These are phyloP conservation scores for Lycodopsis pacificus DNA, from an alignment of 2,797 vertebrate genomes.

Conservation along the genomic window DNA sequence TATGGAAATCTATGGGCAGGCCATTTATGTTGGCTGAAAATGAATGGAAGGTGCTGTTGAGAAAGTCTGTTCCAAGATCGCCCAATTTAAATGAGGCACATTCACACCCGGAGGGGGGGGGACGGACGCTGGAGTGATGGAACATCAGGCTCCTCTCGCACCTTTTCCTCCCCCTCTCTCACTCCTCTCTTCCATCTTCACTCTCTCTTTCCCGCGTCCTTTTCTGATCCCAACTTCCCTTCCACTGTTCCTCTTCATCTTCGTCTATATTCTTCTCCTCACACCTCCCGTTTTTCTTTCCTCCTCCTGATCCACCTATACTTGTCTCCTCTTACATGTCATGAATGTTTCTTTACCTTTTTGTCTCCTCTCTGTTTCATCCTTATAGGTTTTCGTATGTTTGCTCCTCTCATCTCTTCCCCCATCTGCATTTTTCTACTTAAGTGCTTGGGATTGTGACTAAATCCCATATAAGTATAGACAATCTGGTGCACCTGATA, in stretches of 20 bases:
- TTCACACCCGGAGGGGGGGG: conserved; percentile 58
- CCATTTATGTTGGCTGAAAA: conserved; percentile 76
- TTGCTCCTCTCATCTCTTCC: conserved; percentile 7
- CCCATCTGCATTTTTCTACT: conserved; percentile 26
- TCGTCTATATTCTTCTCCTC: not conserved
- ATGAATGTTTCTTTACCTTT: not conserved
- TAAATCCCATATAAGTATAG: conserved; percentile 32
- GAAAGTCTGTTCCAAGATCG: conserved; percentile 65
- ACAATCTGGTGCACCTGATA: conserved; percentile 73
- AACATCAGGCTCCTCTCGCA: conserved; percentile 38
- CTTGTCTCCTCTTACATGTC: not conserved
- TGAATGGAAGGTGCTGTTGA: conserved; percentile 72
- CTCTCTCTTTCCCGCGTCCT: conserved; percentile 11
- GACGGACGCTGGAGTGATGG: conserved; percentile 42
- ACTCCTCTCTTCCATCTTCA: not conserved
- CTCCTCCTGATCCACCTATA: not conserved
- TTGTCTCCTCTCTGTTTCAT: not conserved
- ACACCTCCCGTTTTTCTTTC: not conserved
- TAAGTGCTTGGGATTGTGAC: conserved; percentile 15
- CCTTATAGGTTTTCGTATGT: not conserved
- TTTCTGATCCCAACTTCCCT: not conserved
- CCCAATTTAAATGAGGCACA: conserved; percentile 67
- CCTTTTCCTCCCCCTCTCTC: conserved; percentile 24
- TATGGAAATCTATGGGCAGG: conserved; percentile 76
- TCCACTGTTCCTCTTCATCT: not conserved